Evolutionary conservation across 2,113 vertebrate species (phyloP).

Genomic region (Silurus asotus): DNA sequence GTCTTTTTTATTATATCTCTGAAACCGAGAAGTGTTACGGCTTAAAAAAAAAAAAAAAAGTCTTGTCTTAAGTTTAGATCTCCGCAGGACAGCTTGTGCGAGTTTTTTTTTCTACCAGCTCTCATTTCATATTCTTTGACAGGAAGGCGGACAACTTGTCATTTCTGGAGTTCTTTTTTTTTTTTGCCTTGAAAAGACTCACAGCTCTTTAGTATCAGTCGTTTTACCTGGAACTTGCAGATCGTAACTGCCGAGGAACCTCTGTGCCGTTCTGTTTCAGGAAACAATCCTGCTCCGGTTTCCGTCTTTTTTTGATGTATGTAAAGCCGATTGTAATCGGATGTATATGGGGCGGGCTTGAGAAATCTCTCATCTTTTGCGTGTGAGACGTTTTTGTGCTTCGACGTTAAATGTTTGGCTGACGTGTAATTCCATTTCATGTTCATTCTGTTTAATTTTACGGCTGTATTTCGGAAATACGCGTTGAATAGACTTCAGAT

Average conservation of each 20-base stretch:
- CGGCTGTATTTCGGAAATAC: neutral
- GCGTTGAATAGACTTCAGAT: neutral
- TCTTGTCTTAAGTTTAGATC: slow-evolving; percentile 4
- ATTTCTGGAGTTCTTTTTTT: slow-evolving; percentile 28
- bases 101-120: slow-evolving; percentile 1
- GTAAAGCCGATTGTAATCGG: neutral
- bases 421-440: no score
- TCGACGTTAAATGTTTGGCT: neutral
- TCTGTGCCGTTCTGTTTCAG: neutral
- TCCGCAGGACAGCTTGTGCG: slow-evolving; percentile 22
- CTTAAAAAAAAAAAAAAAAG: neutral
- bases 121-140: slow-evolving; percentile 26
- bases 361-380: neutral
- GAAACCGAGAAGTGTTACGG: neutral
- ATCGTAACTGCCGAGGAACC: neutral
- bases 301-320: neutral
- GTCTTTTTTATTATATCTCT: neutral
- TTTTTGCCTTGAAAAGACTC: slow-evolving; percentile 17
- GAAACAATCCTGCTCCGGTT: neutral
- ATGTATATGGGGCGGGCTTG: neutral
- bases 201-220: slow-evolving; percentile 10
- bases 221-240: neutral
- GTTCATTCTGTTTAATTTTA: neutral
- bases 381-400: neutral
- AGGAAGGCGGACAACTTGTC: slow-evolving; percentile 39